Conservation (phyloP, 1,140 invertebrate species). For the Goniozus legneri region DNA sequence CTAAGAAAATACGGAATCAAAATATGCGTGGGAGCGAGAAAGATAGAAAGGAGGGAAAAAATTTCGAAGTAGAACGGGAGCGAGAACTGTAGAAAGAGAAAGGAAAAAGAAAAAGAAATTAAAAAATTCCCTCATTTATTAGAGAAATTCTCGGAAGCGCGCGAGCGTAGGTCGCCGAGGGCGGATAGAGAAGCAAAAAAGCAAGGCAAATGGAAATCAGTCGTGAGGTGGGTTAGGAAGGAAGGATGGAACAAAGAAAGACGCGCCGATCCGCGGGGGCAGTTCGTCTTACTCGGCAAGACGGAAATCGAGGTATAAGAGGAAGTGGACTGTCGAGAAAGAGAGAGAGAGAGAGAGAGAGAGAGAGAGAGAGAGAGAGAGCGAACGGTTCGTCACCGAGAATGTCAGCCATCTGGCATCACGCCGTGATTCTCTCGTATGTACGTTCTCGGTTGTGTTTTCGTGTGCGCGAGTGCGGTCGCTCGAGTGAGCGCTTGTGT, state of each 20-base stretch:
- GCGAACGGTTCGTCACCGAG: conserved; percentile 11
- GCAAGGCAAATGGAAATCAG: not conserved
- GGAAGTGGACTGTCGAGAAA: not conserved
- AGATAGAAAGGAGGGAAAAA: too few species aligned
- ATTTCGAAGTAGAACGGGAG: too few species aligned
- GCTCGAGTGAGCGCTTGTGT: not conserved
- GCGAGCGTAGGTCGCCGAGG: not conserved
- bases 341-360: not conserved
- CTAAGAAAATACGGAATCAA: too few species aligned
- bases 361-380: not conserved
- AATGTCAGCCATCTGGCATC: conserved; percentile 26
- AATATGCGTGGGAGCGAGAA: too few species aligned
- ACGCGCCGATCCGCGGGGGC: not conserved
- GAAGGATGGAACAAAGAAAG: not conserved
- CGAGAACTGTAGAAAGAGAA: too few species aligned
- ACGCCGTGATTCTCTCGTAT: conserved; percentile 7
- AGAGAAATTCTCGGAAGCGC: too few species aligned
- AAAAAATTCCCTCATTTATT: too few species aligned
- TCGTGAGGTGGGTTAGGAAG: not conserved
- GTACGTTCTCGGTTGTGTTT: not conserved
- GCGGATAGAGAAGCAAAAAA: too few species aligned
- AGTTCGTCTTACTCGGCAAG: not conserved
- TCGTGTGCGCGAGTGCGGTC: too few species aligned
- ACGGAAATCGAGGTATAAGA: not conserved
- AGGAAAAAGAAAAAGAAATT: too few species aligned